A percentile compares a stretch with the other conserved stretches of the same genome.
These are phyloP conservation scores for Sprattus sprattus DNA, from an alignment of 2,113 vertebrate species.

Conservation along the genomic window DNA sequence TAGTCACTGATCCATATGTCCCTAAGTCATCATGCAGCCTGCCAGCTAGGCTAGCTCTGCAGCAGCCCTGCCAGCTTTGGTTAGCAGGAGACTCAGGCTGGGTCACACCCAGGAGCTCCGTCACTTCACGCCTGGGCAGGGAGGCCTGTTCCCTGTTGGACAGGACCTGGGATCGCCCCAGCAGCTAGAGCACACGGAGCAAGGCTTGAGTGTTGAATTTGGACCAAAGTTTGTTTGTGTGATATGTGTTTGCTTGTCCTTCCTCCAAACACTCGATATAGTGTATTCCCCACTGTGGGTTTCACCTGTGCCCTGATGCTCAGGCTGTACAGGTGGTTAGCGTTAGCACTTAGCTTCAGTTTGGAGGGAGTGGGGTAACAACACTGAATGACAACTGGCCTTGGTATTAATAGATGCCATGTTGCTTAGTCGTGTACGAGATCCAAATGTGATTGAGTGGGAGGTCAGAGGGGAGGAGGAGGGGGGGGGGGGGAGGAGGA, in stretches of 20 bases:
- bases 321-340: no score
- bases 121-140: neutral
- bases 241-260: neutral
- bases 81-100: neutral
- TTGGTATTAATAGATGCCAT: neutral
- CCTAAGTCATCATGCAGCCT: neutral
- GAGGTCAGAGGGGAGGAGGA: neutral
- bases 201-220: neutral
- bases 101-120: neutral
- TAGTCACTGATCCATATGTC: neutral
- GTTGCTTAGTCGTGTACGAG: neutral
- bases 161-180: neutral
- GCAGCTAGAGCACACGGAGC: neutral
- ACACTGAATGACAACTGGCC: neutral
- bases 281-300: no score
- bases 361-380: neutral
- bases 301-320: no score
- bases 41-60: neutral
- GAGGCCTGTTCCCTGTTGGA: neutral
- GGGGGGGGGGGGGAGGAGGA: neutral
- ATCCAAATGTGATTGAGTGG: neutral
- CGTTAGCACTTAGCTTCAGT: no score
- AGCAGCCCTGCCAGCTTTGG: neutral
- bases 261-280: no score
- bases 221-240: neutral